These are phyloP conservation scores for Drosophila parvula DNA, from an alignment of 1,140 invertebrate species.

Conservation along the genomic window DNA sequence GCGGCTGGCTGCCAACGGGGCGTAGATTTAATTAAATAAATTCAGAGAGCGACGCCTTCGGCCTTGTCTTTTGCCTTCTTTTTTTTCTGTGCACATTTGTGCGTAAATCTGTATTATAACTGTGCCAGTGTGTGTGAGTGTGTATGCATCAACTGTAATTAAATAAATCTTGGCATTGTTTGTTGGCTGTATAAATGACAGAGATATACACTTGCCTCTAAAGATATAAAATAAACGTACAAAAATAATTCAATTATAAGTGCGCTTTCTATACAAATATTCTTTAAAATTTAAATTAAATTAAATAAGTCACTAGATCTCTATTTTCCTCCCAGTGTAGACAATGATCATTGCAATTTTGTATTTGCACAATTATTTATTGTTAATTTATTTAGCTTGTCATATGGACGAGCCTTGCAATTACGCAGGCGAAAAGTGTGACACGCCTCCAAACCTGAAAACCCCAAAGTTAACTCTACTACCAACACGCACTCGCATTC, in stretches of 20 bases:
- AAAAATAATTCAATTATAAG: too few relatives aligned
- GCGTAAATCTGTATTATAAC: slow-evolving; percentile 62
- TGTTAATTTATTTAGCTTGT: slow-evolving; percentile 62
- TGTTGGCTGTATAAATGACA: slow-evolving; percentile 20
- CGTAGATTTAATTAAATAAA: slow-evolving; percentile 84
- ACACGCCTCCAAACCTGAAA: slow-evolving; percentile 56
- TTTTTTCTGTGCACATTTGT: slow-evolving; percentile 54
- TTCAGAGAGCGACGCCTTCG: slow-evolving; percentile 62
- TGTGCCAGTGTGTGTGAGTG: slow-evolving; percentile 39
- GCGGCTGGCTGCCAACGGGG: slow-evolving; percentile 66
- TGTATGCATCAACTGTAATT: slow-evolving; percentile 56
- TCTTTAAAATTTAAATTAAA: background rate
- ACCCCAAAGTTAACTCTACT: slow-evolving; percentile 18
- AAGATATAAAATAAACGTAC: background rate
- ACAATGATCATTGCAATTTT: slow-evolving; percentile 10
- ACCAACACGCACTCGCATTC: slow-evolving; percentile 19
- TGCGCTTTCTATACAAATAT: too few relatives aligned
- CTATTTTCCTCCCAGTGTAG: background rate
- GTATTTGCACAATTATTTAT: slow-evolving; percentile 51
- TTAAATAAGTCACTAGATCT: too few relatives aligned
- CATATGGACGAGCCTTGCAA: slow-evolving; percentile 45
- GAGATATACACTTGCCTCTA: background rate
- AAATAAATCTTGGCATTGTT: slow-evolving; percentile 81
- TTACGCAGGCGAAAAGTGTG: slow-evolving; percentile 51
- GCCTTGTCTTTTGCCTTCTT: slow-evolving; percentile 47